Evolutionary conservation across 2,888 invertebrate species (phyloP), one percentile per base, ranked within the genome.

Genomic region (Amblyteles armatorius): DNA sequence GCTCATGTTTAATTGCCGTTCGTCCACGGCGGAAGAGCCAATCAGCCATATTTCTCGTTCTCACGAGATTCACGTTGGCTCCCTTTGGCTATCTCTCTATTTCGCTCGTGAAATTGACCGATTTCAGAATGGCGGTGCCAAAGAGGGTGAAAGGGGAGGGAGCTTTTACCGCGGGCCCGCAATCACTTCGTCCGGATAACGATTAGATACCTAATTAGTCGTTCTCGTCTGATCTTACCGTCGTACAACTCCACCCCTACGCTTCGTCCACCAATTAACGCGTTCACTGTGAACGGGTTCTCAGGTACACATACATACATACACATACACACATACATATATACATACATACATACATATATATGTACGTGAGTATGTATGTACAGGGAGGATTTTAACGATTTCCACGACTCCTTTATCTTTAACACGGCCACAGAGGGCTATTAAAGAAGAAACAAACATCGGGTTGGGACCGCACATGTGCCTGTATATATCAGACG

Each of bases 201-300:
- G 63, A 79, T 83, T 83, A 83, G 69, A 79, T 74, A 55, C 19
- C 83, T 79, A 79, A 83, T 83, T 83, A 79, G 83, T 76, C 71
- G 63, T 11, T 57, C 79, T 74, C 60, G 69, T 79, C 60, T 40
- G 74, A 83, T 74, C 29, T 9, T 44, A 29, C 44, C 19, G 65
- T 55, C 19, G 57, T 52, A 6, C 7, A 69, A 33, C 74, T 83
- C 69, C 69, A 79, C 69, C 74, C 83, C 69, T 36, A 69, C 68
- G 69, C 60, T 74, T 55, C 40, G 63, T 79, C 29, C 63, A 63
- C 83, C 79, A 79, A 83, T 83, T 83, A 83, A 74, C 79, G 83
- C 69, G 74, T 48, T 19, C 83, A 68, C 63, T 71, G 48, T n/a
- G 40, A 71, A 79, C 22, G n/a, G 60, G 29, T 52, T 63, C 63